These are phyloP conservation scores for Hydropsyche tenuis DNA, from an alignment of 1,140 invertebrate genomes.

Conservation along the genomic window DNA sequence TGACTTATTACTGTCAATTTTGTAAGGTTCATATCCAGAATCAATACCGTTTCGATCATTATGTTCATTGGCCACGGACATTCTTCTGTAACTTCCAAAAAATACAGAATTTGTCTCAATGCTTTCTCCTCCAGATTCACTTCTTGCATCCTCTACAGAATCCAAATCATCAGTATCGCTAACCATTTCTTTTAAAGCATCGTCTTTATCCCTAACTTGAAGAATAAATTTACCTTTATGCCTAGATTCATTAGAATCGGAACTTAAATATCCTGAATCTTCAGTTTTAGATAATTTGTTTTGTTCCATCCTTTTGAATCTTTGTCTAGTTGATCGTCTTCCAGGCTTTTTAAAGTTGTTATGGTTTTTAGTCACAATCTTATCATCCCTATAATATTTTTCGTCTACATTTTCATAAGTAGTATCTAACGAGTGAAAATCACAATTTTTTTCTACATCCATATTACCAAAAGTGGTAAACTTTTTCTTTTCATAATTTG, in stretches of 20 bases:
- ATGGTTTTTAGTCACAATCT: not conserved
- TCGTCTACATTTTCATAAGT: slow-evolving; percentile 41
- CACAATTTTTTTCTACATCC: slow-evolving; percentile 25
- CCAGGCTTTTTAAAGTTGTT: slow-evolving; percentile 52
- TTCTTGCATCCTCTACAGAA: slow-evolving; percentile 73
- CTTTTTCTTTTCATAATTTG: slow-evolving; percentile 19
- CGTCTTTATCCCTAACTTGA: slow-evolving; percentile 54
- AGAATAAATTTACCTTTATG: slow-evolving; percentile 57
- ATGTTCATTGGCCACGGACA: slow-evolving; percentile 35
- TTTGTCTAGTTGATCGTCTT: slow-evolving; percentile 54
- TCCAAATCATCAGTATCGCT: slow-evolving; percentile 69
- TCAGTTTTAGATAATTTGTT: slow-evolving; percentile 61
- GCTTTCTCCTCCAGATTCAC: slow-evolving; percentile 84
- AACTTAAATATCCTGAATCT: slow-evolving; percentile 74
- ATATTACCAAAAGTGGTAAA: slow-evolving; percentile 42
- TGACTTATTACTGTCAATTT: slow-evolving; percentile 8
- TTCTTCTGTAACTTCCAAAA: slow-evolving; percentile 68
- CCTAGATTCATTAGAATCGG: slow-evolving; percentile 69
- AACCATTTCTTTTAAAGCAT: slow-evolving; percentile 39
- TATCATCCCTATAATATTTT: slow-evolving; percentile 24
- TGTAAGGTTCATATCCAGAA: slow-evolving; percentile 17
- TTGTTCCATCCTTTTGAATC: slow-evolving; percentile 57
- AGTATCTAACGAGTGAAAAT: slow-evolving; percentile 38
- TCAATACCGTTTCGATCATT: slow-evolving; percentile 14
- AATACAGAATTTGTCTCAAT: slow-evolving; percentile 84